These are phyloP conservation scores for Tinea semifulvella DNA, from an alignment of 2,888 invertebrate genomes.

Conservation along the genomic window DNA sequence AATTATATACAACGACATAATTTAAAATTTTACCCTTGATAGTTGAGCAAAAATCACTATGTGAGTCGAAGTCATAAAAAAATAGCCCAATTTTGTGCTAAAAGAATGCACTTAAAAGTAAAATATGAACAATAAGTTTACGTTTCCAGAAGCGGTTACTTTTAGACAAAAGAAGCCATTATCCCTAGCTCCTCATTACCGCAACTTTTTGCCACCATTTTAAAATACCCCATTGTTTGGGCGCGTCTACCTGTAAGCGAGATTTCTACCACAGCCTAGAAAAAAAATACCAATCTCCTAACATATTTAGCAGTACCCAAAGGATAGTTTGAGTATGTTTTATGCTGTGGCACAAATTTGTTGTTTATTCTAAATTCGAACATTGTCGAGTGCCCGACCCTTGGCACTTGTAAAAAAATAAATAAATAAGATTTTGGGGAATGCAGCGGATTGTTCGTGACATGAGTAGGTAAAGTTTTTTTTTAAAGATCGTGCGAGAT, in stretches of 20 bases:
- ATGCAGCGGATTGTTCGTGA: slow-evolving; percentile 27
- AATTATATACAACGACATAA: no score
- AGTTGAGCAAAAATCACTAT: no score
- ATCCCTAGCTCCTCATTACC: slow-evolving; percentile 58
- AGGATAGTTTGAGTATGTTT: slow-evolving; percentile 35
- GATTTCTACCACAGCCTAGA: slow-evolving; percentile 6
- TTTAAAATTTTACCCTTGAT: no score
- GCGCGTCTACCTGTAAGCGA: slow-evolving; percentile 45
- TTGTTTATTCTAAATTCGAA: slow-evolving; percentile 19
- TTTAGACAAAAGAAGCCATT: slow-evolving; percentile 30
- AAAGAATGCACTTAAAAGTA: no score
- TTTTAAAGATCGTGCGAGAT: neutral
- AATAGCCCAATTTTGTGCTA: no score
- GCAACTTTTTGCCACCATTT: slow-evolving; percentile 20
- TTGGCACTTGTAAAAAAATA: slow-evolving; percentile 52
- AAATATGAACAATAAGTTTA: slow-evolving; percentile 1
- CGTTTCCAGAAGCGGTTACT: slow-evolving; percentile 10
- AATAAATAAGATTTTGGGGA: slow-evolving; percentile 39
- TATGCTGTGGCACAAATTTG: neutral
- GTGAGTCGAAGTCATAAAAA: neutral
- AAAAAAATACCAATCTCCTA: neutral
- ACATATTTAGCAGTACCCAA: neutral
- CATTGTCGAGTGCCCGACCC: slow-evolving; percentile 43
- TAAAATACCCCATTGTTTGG: slow-evolving; percentile 34
- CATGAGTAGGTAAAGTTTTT: slow-evolving; percentile 9